Evolutionary conservation across 2,113 vertebrate genomes (phyloP), one percentile per base, ranked within the genome.

Genomic region (Oncorhynchus clarkii): DNA sequence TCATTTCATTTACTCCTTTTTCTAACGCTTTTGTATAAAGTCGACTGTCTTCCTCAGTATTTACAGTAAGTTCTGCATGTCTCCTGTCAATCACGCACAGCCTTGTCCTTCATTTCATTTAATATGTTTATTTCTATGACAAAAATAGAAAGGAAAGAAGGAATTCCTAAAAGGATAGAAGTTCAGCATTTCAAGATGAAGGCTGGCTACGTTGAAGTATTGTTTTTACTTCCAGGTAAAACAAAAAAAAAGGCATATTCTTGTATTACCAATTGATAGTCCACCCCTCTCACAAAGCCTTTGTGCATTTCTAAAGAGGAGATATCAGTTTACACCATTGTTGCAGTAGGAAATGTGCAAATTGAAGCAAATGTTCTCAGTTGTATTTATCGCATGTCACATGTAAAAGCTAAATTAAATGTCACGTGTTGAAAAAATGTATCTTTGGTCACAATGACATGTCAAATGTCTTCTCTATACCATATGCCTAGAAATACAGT

Each of bases 351-450:
- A 67, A 75, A 85, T 82, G 88, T 90, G 24, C 80, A 87, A 74
- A 82, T 73, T 39, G 72, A 79, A 82, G 80, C 72, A 45, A 45
- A 78, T 80, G 86, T 89, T 80, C 78, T 64, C 88, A 51, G 73
- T 87, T 57, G 66, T 69, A 89, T 91, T 92, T 92, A 90, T 90
- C 90, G 92, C 92, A 93, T 93, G 92, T 91, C 85, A 90, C 78
- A 73, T 78, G 74, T 88, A 86, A 83, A 87, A 89, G 85, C 83
- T 85, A 80, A 84, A 78, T 72, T 88, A 91, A 90, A 77, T 82
- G 86, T 88, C 82, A 88, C 72, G 82, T 88, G 77, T 89, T 72
- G 59, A 62, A 29, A 24, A 45, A 64, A 78, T 73, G 64, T 22
- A 51, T 77, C 75, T 78, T 76, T 71, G 78, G 74, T 72, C 14